phyloP scores from a whole-genome alignment of 2,113 vertebrate species.

The Mobula birostris region DNA sequence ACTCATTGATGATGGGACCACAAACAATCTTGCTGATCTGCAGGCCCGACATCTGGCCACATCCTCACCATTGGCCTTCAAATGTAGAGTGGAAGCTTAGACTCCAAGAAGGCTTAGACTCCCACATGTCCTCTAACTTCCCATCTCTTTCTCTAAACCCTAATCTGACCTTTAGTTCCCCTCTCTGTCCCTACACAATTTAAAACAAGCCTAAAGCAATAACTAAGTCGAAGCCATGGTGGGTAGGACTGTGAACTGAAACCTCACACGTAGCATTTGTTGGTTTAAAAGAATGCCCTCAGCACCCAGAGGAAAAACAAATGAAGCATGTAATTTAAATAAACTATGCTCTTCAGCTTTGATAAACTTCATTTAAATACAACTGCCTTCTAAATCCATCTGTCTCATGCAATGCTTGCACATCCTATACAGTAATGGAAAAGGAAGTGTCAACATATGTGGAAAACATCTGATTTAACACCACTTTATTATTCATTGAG shows the following conservation, averaged over 20 bases:
- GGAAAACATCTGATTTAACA: neutral
- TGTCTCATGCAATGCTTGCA: neutral
- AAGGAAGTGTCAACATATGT: slow-evolving; percentile 20
- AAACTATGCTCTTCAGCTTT: neutral
- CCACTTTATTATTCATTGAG: slow-evolving; percentile 23
- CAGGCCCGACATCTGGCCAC: too few relatives aligned
- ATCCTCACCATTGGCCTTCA: too few relatives aligned
- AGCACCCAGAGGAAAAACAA: neutral
- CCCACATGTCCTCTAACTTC: too few relatives aligned
- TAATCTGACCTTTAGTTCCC: too few relatives aligned
- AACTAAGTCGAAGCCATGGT: too few relatives aligned
- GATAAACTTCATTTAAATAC: slow-evolving; percentile 17
- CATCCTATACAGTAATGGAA: neutral
- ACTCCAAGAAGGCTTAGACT: too few relatives aligned
- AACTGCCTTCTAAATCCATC: neutral
- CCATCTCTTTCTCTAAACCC: too few relatives aligned
- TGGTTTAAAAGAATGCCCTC: neutral
- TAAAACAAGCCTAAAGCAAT: too few relatives aligned
- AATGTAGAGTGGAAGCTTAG: too few relatives aligned
- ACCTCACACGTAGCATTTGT: neutral
- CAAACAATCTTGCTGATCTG: too few relatives aligned
- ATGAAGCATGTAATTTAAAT: slow-evolving; percentile 19
- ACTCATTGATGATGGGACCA: too few relatives aligned
- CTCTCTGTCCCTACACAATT: too few relatives aligned
- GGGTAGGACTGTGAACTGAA: neutral